Conservation (phyloP, 2,888 invertebrate species). For the Hypena proboscidalis region DNA sequence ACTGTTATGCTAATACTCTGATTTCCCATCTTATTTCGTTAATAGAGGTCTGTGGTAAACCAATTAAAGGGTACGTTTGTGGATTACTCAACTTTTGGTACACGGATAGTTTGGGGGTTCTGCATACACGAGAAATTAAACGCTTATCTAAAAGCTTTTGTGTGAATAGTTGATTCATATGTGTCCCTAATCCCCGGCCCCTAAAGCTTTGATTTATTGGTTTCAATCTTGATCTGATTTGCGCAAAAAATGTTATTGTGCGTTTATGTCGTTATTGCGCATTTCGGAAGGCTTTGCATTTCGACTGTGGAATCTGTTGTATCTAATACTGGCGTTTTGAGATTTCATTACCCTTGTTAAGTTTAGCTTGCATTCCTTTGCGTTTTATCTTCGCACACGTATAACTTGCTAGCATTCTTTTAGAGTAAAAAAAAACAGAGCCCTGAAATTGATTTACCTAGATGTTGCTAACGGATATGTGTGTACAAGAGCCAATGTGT, state of each 20-base stretch:
- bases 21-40: conserved; percentile 85
- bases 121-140: conserved; percentile 64
- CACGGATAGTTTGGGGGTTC: conserved; percentile 71
- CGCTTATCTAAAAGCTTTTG: conserved; percentile 58
- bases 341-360: conserved; percentile 73
- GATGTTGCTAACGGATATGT: too few relatives aligned
- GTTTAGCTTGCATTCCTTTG: conserved; percentile 67
- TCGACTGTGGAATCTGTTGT: conserved; percentile 58
- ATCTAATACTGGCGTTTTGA: conserved; percentile 68
- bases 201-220: conserved; percentile 2
- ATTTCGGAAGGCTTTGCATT: conserved; percentile 68
- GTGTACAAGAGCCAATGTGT: background rate
- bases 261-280: conserved; percentile 68
- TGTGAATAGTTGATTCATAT: conserved; percentile 45
- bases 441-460: too few relatives aligned
- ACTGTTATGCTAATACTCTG: conserved; percentile 85
- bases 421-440: too few relatives aligned
- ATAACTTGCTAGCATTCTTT: conserved; percentile 43
- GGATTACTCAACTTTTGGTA: conserved; percentile 80
- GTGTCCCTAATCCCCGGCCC: conserved; percentile 32
- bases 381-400: conserved; percentile 49
- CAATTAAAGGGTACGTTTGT: conserved; percentile 83
- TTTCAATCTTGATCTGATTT: conserved; percentile 28
- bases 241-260: conserved; percentile 53
- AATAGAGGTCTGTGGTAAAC: conserved; percentile 84